Percentiles rank a stretch among this genome's conserved stretches.
Evolutionary conservation across 2,113 vertebrate species (phyloP).

Genomic region (Phoenicopterus ruber): DNA sequence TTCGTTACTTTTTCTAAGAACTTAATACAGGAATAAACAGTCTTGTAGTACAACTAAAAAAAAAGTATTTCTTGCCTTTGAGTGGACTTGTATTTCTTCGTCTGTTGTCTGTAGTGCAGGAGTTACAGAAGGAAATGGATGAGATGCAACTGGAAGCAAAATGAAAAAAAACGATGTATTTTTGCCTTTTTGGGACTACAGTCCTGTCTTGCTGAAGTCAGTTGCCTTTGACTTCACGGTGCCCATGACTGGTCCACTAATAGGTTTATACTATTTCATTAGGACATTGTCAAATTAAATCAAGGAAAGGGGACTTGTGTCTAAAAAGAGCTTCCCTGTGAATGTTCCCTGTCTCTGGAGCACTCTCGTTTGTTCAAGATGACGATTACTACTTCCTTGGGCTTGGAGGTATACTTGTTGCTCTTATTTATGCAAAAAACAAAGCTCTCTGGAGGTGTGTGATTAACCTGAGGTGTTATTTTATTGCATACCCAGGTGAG

Average conservation of each 20-base stretch:
- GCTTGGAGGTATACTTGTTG: neutral
- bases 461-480: neutral
- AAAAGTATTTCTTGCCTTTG: neutral
- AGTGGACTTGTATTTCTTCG: neutral
- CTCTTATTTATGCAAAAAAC: neutral
- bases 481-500: neutral
- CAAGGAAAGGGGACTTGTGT: neutral
- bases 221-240: neutral
- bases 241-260: neutral
- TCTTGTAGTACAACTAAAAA: neutral
- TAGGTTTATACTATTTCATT: conserved; percentile 1
- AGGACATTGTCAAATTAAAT: neutral
- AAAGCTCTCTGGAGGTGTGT: neutral
- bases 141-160: neutral
- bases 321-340: neutral
- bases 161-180: neutral
- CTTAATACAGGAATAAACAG: neutral
- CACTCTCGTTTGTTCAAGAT: neutral
- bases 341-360: neutral
- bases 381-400: neutral
- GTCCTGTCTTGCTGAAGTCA: neutral
- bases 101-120: neutral
- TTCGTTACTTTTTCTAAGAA: neutral
- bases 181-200: neutral
- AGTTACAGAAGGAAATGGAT: neutral